Conservation (phyloP, 2,888 invertebrate genomes). For the Thumatha senex region DNA sequence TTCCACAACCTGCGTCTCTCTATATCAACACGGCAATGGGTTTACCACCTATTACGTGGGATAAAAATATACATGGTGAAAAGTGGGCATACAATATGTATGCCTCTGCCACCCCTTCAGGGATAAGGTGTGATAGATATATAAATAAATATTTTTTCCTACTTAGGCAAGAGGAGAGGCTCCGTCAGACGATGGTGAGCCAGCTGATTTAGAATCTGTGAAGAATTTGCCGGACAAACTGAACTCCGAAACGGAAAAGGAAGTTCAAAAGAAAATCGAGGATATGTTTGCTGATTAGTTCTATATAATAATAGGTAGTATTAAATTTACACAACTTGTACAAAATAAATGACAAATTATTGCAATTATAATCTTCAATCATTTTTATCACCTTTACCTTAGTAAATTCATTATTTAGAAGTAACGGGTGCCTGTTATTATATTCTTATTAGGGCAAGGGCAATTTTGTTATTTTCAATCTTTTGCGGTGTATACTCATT, state of each 20-base stretch:
- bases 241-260: slow-evolving; percentile 74
- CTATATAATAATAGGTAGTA: neutral
- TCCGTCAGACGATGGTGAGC: slow-evolving; percentile 55
- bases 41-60: too few relatives aligned
- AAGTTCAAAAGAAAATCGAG: slow-evolving; percentile 78
- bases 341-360: neutral
- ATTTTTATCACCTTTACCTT: neutral
- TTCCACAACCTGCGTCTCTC: too few relatives aligned
- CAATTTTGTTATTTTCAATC: too few relatives aligned
- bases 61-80: too few relatives aligned
- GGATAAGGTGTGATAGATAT: too few relatives aligned
- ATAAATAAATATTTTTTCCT: too few relatives aligned
- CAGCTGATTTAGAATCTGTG: slow-evolving; percentile 68
- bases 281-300: slow-evolving; percentile 80
- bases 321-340: neutral
- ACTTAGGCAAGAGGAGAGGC: slow-evolving; percentile 66
- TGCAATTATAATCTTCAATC: neutral
- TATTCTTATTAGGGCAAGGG: too few relatives aligned
- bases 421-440: too few relatives aligned
- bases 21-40: too few relatives aligned
- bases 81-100: too few relatives aligned
- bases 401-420: neutral
- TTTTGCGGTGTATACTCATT: too few relatives aligned
- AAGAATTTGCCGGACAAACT: slow-evolving; percentile 74
- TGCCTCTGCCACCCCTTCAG: too few relatives aligned